Evolutionary conservation across 2,888 invertebrate species (phyloP).

Genomic region (Melanotus villosus): DNA sequence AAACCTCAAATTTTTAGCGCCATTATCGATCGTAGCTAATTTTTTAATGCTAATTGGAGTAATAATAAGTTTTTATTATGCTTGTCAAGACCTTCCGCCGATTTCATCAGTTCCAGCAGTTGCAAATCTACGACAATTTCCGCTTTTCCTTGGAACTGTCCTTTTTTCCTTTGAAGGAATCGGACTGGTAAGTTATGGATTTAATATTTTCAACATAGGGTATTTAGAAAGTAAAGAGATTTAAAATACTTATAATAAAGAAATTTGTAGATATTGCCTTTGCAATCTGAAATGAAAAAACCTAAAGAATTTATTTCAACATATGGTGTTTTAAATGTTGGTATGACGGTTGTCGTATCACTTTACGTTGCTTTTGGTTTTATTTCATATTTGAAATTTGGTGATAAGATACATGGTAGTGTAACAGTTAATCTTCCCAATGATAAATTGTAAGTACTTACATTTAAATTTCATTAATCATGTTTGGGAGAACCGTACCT

Average conservation of each 20-base stretch:
- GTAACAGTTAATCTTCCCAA: constrained; percentile 88
- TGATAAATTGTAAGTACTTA: constrained; percentile 59
- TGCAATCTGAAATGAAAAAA: constrained; percentile 93
- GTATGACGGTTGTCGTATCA: constrained; percentile 84
- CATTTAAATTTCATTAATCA: not conserved
- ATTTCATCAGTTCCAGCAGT: constrained; percentile 74
- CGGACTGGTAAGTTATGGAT: constrained; percentile 78
- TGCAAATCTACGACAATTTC: constrained; percentile 75
- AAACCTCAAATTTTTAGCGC: constrained; percentile 82
- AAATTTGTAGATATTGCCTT: constrained; percentile 81
- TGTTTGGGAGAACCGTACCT: too few species aligned
- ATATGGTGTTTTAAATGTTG: constrained; percentile 90
- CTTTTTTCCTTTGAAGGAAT: constrained; percentile 98
- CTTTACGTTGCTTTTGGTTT: constrained; percentile 89
- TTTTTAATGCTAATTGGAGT: constrained; percentile 82
- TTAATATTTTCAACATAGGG: not conserved
- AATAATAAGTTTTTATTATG: constrained; percentile 83
- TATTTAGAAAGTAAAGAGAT: not conserved
- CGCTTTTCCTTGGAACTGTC: constrained; percentile 95
- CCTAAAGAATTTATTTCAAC: constrained; percentile 84
- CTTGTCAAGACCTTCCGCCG: constrained; percentile 80
- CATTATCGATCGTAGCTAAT: constrained; percentile 85
- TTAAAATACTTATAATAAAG: not conserved
- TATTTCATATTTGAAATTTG: constrained; percentile 90
- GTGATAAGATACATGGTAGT: constrained; percentile 84